phyloP scores from a whole-genome alignment of 2,888 invertebrate species.

The Sesia apiformis region DNA sequence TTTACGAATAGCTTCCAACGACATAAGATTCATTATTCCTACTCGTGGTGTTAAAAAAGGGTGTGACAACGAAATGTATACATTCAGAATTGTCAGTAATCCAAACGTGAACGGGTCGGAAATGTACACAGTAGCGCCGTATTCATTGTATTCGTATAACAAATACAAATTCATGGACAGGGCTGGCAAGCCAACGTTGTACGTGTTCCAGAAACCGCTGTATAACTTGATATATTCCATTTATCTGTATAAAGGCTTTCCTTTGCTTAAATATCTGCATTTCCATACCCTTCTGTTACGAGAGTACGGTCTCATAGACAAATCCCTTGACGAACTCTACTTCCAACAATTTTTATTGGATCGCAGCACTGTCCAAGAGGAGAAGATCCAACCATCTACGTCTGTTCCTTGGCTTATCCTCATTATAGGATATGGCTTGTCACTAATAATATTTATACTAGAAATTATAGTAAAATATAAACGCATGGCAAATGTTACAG shows the following conservation, averaged over 20 bases:
- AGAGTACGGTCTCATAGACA: constrained; percentile 32
- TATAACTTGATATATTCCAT: constrained; percentile 8
- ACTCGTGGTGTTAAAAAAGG: background rate
- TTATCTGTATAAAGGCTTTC: constrained; percentile 13
- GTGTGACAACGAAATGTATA: constrained; percentile 2
- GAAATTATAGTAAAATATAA: background rate
- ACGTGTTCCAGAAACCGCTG: constrained; percentile 10
- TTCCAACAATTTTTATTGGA: background rate
- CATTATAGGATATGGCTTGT: background rate
- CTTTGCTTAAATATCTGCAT: constrained; percentile 3
- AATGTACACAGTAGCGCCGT: constrained; percentile 19
- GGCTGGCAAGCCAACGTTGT: constrained; percentile 16
- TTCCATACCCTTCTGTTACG: constrained; percentile 19
- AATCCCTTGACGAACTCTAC: constrained; percentile 7
- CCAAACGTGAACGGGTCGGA: background rate
- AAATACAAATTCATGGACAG: constrained; percentile 22
- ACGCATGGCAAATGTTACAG: background rate
- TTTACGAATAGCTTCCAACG: background rate
- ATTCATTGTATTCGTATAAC: constrained; percentile 25
- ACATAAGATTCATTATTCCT: background rate
- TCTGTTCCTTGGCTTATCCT: background rate
- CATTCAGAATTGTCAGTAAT: background rate
- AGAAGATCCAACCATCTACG: background rate
- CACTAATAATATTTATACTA: background rate
- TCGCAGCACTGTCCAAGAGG: too few species aligned